Base-by-base conservation (phyloP, 2,113 vertebrate species). In the Ailurus styani region DNA sequence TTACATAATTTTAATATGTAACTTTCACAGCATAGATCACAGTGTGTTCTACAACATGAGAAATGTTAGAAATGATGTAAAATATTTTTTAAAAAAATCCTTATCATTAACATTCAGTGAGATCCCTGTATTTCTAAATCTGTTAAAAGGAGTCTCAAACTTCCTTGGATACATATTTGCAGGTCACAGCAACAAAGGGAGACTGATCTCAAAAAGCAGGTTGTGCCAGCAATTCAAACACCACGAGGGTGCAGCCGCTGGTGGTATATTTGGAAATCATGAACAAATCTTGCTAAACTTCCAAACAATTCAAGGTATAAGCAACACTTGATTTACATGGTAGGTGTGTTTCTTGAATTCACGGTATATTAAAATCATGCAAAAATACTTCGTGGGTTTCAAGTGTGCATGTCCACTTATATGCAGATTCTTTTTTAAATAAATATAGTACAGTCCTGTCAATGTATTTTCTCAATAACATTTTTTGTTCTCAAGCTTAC, bases 21-120 rank as follows among this genome's bases (percentile, higher is more conserved):
- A 64, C 68, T 94, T 93, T 84, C 31, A 79, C 9, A 97, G 73
- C 13, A 42, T 34, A 18, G 68, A 52, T 64, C 82, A 82, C 47
- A 78, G 47, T 68, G 40, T 90, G 50, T 83, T 72, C 83, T 25
- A 78, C 12, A 64, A 82, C 31, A 47, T 62, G 92, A 83, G 89
- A 96, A 88, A 55, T 85, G 15, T 87, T 93, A 62, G 23, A 93
- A 79, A 87, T 87, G 12, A 42, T 10, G 57, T 52, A 50, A 34
- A 83, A 52, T 90, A 72, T 85, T 79, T 90, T 72, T 72, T 90
- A 15, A 10, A 92, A 97, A 37, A 50, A 87, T 50, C 12, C 45
- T 72, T 90, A 92, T 45, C 84, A 17, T 91, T 94, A 95, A 45
- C 25, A 82, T 90, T 90, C 27, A 66, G 7, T 88, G 50, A 95